Conservation (phyloP, 2,113 vertebrate species). For the Ctenomys sociabilis region DNA sequence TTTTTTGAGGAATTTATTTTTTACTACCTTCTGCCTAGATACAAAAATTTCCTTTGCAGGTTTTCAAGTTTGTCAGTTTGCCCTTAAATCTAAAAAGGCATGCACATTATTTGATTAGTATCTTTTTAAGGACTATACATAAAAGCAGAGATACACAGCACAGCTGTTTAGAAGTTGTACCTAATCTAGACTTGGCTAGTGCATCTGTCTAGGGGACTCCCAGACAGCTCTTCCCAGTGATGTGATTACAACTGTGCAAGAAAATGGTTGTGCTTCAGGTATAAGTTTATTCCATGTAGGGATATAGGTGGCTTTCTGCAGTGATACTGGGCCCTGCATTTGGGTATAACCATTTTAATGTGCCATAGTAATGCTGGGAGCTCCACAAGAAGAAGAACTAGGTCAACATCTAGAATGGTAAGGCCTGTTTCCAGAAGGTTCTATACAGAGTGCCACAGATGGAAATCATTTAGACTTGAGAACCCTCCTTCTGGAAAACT, state of each 20-base stretch:
- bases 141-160: background rate
- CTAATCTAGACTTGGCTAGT: background rate
- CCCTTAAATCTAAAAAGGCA: background rate
- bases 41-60: slow-evolving; percentile 27
- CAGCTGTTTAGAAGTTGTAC: background rate
- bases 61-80: slow-evolving; percentile 32
- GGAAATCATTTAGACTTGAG: slow-evolving; percentile 46
- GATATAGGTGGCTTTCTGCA: background rate
- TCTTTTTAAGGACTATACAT: background rate
- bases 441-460: background rate
- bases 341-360: background rate
- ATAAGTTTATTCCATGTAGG: background rate
- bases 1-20: slow-evolving; percentile 16
- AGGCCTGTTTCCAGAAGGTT: slow-evolving; percentile 46
- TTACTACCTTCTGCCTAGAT: background rate
- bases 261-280: slow-evolving; percentile 18
- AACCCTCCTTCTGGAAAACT: slow-evolving; percentile 47
- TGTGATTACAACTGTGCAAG: background rate
- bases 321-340: background rate
- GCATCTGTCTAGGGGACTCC: background rate
- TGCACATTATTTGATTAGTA: background rate
- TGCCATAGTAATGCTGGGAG: background rate
- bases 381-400: slow-evolving; percentile 50
- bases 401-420: background rate
- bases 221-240: background rate